Base-by-base conservation (phyloP, 1,140 invertebrate genomes). In the Eriosoma lanigerum region DNA sequence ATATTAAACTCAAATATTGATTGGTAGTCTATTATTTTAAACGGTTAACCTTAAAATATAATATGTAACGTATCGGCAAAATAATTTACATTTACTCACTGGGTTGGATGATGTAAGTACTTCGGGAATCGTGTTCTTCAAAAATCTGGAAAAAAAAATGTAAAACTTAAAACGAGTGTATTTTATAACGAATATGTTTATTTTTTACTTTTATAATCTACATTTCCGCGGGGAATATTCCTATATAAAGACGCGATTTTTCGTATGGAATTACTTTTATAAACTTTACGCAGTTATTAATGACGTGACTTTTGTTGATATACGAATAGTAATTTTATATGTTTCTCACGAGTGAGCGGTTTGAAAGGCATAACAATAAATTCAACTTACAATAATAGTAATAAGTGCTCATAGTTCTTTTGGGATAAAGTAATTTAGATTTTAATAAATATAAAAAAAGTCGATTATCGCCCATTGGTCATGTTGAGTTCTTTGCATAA, bases 271-370 rank as follows among this genome's bases (percentile, higher is more conserved):
- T 70, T 19, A 52, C 24, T 70, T 70, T 72, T 72, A 26, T 4
- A 32, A 52, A 72, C 48, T 52, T n/a, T 72, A 0, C 15, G n/a
- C 52, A 29, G 17, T 72, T 72, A 72, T 72, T 72, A 29, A 52
- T 52, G 24, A 29, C 29, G 8, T 8, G 17, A n/a, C 26, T 72
- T 52, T 52, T 52, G 48, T 29, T 72, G 24, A 50, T 72, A 66
- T 21, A 19, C 19, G 52, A 2, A 62, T 8, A 32, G 29, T 32
- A 62, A 32, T 62, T 17, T 62, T 29, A 50, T n/a, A 13, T 3
- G 29, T 64, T 10, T 48, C 21, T 26, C 15, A 0, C 21, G 44
- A 46, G 44, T 68, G 32, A 38, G 32, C 32, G 32, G 32, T 38
- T 3, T 8, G 8, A 38, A 38, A 38, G 32, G 3, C 32, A 38